Percentiles rank a stretch among this genome's conserved stretches.
phyloP scores from a whole-genome alignment of 2,797 vertebrate species.

The Rhodeus uyekii region DNA sequence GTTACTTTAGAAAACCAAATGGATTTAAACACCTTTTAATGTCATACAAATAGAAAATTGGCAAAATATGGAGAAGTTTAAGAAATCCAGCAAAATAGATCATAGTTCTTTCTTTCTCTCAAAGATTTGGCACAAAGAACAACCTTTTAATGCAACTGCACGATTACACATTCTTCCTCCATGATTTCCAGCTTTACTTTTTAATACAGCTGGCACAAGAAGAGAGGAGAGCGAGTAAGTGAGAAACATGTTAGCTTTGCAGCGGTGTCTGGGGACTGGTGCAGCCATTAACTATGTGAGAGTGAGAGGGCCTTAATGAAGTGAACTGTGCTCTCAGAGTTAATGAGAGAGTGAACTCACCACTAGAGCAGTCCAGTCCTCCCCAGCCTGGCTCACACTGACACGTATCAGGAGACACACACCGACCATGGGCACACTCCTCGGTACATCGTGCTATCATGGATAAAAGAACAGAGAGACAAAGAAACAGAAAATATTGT shows the following conservation, averaged over 20 bases:
- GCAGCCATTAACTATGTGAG: constrained; percentile 57
- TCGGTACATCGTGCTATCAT: constrained; percentile 87
- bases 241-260: constrained; percentile 55
- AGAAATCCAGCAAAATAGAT: not conserved
- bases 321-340: constrained; percentile 68
- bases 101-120: not conserved
- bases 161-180: constrained; percentile 5
- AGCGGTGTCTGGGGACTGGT: constrained; percentile 53
- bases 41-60: not conserved
- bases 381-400: constrained; percentile 99
- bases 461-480: constrained; percentile 49
- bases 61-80: not conserved
- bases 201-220: constrained; percentile 25
- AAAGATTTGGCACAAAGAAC: not conserved
- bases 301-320: constrained; percentile 61
- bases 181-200: constrained; percentile 24
- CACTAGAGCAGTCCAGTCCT: constrained; percentile 96
- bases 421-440: constrained; percentile 94
- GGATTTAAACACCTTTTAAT: not conserved
- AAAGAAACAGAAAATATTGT: not conserved
- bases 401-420: constrained; percentile 96
- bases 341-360: constrained; percentile 84
- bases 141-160: not conserved
- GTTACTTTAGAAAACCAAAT: too few species aligned
- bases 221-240: constrained; percentile 31